phyloP scores from a whole-genome alignment of 2,113 vertebrate species.

The Camelus bactrianus region DNA sequence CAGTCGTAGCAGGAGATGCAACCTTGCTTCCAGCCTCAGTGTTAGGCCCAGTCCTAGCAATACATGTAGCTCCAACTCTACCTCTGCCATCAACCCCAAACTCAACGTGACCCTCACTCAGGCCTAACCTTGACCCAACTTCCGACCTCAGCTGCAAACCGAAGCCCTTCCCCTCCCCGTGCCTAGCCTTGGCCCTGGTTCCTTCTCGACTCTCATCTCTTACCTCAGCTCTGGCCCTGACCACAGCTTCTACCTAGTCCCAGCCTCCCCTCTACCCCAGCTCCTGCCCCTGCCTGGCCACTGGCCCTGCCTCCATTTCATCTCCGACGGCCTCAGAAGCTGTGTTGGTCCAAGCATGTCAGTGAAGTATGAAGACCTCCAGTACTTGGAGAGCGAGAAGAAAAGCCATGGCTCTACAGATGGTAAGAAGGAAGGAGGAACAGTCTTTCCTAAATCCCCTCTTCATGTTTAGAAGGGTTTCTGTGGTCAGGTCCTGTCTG shows the following conservation, averaged over 20 bases:
- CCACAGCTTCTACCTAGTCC: background rate
- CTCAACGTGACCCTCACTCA: background rate
- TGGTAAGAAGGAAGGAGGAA: conserved; percentile 34
- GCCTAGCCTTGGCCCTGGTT: background rate
- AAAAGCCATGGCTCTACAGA: background rate
- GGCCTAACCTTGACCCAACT: background rate
- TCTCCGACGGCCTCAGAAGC: background rate
- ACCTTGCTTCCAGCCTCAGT: background rate
- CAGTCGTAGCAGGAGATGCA: background rate
- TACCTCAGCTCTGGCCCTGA: background rate
- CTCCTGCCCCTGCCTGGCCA: background rate
- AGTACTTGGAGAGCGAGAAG: conserved; percentile 28
- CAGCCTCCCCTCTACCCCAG: background rate
- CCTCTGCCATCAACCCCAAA: background rate
- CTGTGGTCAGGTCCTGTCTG: background rate
- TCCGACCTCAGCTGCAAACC: background rate
- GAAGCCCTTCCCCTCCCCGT: background rate
- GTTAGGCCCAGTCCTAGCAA: background rate
- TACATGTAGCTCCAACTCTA: background rate
- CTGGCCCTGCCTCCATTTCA: background rate
- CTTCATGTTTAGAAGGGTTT: background rate
- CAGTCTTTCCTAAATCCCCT: too few species aligned
- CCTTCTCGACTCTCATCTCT: background rate
- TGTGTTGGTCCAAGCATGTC: background rate
- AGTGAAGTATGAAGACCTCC: conserved; percentile 49